phyloP scores from a whole-genome alignment of 2,888 invertebrate genomes.

The Aleiodes testaceus region DNA sequence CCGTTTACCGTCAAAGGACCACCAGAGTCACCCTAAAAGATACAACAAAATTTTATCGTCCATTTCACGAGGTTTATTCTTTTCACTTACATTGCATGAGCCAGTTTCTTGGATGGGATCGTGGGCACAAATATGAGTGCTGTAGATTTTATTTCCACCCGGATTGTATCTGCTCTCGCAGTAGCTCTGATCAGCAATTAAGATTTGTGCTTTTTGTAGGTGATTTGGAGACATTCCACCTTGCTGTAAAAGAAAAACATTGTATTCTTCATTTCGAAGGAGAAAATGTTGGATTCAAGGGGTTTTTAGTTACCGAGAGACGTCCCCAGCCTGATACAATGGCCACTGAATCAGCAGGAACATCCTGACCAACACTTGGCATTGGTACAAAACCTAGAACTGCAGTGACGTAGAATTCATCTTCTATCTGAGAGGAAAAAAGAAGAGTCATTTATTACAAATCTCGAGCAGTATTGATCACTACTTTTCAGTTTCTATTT shows the following conservation, averaged over 20 bases:
- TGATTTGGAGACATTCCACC: slow-evolving; percentile 57
- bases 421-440: slow-evolving; percentile 21
- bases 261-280: background rate
- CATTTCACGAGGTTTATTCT: background rate
- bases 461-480: background rate
- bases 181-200: slow-evolving; percentile 74
- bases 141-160: slow-evolving; percentile 43
- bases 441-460: background rate
- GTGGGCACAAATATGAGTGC: slow-evolving; percentile 52
- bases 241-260: slow-evolving; percentile 48
- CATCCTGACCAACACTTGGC: slow-evolving; percentile 61
- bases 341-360: slow-evolving; percentile 52
- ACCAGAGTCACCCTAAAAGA: slow-evolving; percentile 64
- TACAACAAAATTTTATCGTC: background rate
- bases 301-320: slow-evolving; percentile 57
- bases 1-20: slow-evolving; percentile 63
- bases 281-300: background rate
- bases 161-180: slow-evolving; percentile 66
- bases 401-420: slow-evolving; percentile 71
- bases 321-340: slow-evolving; percentile 64
- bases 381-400: slow-evolving; percentile 73
- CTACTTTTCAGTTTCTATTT: background rate
- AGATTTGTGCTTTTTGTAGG: slow-evolving; percentile 75
- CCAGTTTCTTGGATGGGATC: slow-evolving; percentile 48
- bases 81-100: slow-evolving; percentile 53